phyloP scores from a whole-genome alignment of 2,113 vertebrate genomes.

The Protomyctophum bolini region DNA sequence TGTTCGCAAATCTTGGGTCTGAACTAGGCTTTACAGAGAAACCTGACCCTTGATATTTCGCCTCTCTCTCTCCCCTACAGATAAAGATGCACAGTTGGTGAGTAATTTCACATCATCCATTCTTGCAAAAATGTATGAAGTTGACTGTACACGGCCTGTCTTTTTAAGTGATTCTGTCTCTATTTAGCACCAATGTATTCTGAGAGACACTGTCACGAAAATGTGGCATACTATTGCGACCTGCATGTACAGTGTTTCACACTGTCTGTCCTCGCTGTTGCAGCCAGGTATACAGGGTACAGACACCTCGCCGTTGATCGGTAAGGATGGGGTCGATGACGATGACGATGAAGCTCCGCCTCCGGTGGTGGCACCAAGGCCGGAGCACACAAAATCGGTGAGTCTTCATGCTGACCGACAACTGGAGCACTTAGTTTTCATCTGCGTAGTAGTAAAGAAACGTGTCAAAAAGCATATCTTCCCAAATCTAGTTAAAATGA shows the following conservation, averaged over 20 bases:
- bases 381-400: slow-evolving; percentile 96
- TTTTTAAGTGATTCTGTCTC: no score
- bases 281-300: slow-evolving; percentile 85
- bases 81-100: slow-evolving; percentile 75
- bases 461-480: no score
- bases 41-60: neutral
- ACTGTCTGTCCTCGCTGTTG: slow-evolving; percentile 12
- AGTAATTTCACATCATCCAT: slow-evolving; percentile 14
- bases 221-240: no score
- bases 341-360: slow-evolving; percentile 91
- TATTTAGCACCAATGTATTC: no score
- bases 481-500: no score
- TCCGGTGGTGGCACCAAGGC: slow-evolving; percentile 93
- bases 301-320: slow-evolving; percentile 76
- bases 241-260: no score
- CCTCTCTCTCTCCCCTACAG: slow-evolving; percentile 53
- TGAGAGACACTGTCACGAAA: no score
- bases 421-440: neutral
- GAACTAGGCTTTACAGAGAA: neutral
- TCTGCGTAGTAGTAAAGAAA: neutral
- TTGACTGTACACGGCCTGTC: neutral
- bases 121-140: neutral
- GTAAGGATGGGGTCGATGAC: slow-evolving; percentile 84
- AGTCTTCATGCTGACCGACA: slow-evolving; percentile 46
- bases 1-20: neutral